phyloP scores from a whole-genome alignment of 2,113 vertebrate genomes.

The Dipodomys stephensi region DNA sequence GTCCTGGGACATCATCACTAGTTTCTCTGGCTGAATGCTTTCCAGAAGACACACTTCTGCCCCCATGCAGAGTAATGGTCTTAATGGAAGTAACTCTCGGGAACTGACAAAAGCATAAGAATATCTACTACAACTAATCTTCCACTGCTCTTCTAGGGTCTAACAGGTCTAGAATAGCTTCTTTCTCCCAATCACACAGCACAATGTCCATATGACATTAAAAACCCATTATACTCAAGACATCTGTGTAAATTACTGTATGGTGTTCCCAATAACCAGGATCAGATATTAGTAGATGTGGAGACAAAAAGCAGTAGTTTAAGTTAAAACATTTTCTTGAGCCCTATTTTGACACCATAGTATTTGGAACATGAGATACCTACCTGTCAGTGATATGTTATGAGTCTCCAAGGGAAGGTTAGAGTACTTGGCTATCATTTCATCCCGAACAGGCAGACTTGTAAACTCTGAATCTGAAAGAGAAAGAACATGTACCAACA shows the following conservation, averaged over 20 bases:
- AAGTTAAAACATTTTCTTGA: background rate
- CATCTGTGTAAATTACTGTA: no score
- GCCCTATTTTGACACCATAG: background rate
- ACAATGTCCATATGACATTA: fast-evolving
- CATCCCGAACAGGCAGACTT: constrained; percentile 26
- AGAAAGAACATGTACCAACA: background rate
- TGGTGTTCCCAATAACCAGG: background rate
- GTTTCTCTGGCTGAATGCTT: background rate
- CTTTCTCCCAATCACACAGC: background rate
- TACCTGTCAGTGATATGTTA: constrained; percentile 80
- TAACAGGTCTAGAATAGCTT: background rate
- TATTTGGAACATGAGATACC: constrained; percentile 31
- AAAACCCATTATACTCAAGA: no score
- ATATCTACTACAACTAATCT: background rate
- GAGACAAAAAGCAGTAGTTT: background rate
- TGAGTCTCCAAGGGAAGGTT: constrained; percentile 1
- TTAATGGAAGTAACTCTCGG: background rate
- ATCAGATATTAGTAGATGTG: background rate
- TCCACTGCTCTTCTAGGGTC: no score
- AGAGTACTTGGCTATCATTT: fast-evolving
- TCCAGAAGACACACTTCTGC: background rate
- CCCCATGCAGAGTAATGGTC: background rate
- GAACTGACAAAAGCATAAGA: background rate
- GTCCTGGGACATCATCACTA: background rate
- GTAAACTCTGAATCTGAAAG: constrained; percentile 59